Conservation (phyloP, 2,113 vertebrate species). For the chimpanzee (Pan troglodytes) region NHGRI_mPanTro3-v2.1_pri NC_072403.2:100208501-100209000, state of each 20-base stretch:
- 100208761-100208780: background rate
- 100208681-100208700: conserved; percentile 35
- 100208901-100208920: background rate
- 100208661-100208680: background rate
- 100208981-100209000: background rate
- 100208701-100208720: conserved; percentile 26
- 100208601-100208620: background rate
- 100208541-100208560: background rate
- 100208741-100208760: background rate
- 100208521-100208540: background rate
- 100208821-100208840: background rate
- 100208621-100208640: background rate
- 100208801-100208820: background rate
- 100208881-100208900: background rate
- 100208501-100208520: background rate
- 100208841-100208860: background rate
- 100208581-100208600: background rate
- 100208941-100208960: background rate
- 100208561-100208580: background rate
- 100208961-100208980: background rate
- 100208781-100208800: background rate
- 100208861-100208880: background rate
- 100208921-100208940: background rate
- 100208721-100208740: background rate
- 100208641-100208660: background rate